A percentile compares a stretch with the other conserved stretches of the same genome.
phyloP scores from a whole-genome alignment of 2,113 vertebrate species.

The Myotis davidii region DNA sequence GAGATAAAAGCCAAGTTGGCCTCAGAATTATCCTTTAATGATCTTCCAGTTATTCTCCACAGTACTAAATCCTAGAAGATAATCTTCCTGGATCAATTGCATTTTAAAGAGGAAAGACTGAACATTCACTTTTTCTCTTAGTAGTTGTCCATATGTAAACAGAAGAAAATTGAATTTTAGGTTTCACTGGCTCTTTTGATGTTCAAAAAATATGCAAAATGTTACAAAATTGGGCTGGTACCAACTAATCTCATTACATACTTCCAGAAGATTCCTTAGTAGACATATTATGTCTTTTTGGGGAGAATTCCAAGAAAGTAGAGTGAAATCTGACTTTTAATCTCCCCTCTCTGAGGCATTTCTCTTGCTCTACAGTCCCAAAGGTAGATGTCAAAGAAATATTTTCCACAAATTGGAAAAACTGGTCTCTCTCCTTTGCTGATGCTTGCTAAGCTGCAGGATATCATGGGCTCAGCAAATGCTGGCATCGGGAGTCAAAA shows the following conservation, averaged over 20 bases:
- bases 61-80: not conserved
- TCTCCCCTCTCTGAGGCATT: not conserved
- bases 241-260: not conserved
- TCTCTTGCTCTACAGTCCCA: rapidly evolving
- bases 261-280: not conserved
- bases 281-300: not conserved
- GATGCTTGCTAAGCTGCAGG: not conserved
- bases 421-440: not conserved
- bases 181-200: not conserved
- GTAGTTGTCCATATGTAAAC: not conserved
- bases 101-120: not conserved
- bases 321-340: not conserved
- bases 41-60: not conserved
- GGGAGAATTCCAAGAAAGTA: not conserved
- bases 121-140: not conserved
- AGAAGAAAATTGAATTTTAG: not conserved
- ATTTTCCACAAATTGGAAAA: not conserved
- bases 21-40: not conserved
- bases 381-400: not conserved
- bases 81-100: not conserved
- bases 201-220: not conserved
- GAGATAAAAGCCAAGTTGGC: not conserved
- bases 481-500: not conserved
- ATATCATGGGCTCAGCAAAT: not conserved
- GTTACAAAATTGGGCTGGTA: not conserved